Conservation (phyloP, 2,797 vertebrate species). For the Nothura maculosa region DNA sequence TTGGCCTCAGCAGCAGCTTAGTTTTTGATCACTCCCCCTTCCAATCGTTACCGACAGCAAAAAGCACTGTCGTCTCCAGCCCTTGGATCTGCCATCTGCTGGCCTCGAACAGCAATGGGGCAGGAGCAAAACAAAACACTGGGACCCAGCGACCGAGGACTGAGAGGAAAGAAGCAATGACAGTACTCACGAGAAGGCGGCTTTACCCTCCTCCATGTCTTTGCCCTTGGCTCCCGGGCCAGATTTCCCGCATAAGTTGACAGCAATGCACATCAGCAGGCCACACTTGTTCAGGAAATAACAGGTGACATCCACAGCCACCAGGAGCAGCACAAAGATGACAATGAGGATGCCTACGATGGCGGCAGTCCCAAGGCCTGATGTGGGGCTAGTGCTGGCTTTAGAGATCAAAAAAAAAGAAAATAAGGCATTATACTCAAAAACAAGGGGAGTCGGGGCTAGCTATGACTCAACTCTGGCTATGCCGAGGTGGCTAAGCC, state of each 20-base stretch:
- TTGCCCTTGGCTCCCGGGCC: constrained; percentile 93
- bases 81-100: not conserved
- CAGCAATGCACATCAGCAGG: constrained; percentile 97
- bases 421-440: not conserved
- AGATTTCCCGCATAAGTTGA: constrained; percentile 94
- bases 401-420: constrained; percentile 67
- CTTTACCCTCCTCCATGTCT: constrained; percentile 94
- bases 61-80: not conserved
- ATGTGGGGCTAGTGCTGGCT: constrained; percentile 87
- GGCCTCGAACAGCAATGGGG: not conserved
- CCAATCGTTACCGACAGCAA: not conserved
- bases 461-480: not conserved
- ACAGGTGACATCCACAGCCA: constrained; percentile 95
- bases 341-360: constrained; percentile 95
- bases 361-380: constrained; percentile 89
- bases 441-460: fast-evolving
- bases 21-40: not conserved
- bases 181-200: constrained; percentile 93
- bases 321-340: constrained; percentile 91
- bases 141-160: not conserved
- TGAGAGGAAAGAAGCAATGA: fast-evolving
- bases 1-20: not conserved
- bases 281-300: constrained; percentile 99
- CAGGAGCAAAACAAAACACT: no score
- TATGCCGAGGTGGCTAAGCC: not conserved